Base-by-base conservation (phyloP, 53 echinoderm and acorn worm species). In the Holothuria leucospilota region DNA sequence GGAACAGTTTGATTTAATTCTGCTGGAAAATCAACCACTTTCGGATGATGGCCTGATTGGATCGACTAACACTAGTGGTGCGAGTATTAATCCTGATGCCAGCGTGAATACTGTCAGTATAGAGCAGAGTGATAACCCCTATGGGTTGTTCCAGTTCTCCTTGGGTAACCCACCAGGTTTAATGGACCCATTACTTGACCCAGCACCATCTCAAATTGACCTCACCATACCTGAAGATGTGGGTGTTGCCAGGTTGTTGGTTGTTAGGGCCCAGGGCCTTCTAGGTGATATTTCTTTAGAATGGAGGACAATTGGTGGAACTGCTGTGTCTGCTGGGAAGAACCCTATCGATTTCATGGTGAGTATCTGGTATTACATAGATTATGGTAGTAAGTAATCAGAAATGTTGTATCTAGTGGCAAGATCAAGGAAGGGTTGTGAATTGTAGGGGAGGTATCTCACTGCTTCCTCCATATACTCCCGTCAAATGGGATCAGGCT, bases 321-420 rank as follows among this genome's bases (percentile, higher is more conserved):
- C 95, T 71, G 95, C 95, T 20, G 91, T 94, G 86, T 99, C 99
- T 67, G 99, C 95, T 39, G 99, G 99, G 21, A 99, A 99, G 81
- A 82, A 85, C 62, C 99, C 99, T 2, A 83, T 99, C 13, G 99
- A 99, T 78, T 99, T 92, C 87, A 84, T 94, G 92, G 99, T 99
- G 73, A 90, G 90, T 77, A 27, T 26, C 8, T 67, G 23, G 24
- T 8, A 11, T 64, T 9, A 64, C 24, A 4, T 0, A 9, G 13
- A 11, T 64, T 13, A 13, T 6, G 21, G 6, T 59, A n/a, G n/a
- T n/a, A n/a, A n/a, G n/a, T 34, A 34, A 34, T 34, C 34, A 34
- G 34, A 34, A 34, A 34, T 34, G 34, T 34, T 34, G 34, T 34
- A 34, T 34, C 34, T 34, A 34, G 34, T 34, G 3, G 34, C 34